These are phyloP conservation scores for Psilopsiagon aurifrons DNA, from an alignment of 2,113 vertebrate species.

Conservation along the genomic window DNA sequence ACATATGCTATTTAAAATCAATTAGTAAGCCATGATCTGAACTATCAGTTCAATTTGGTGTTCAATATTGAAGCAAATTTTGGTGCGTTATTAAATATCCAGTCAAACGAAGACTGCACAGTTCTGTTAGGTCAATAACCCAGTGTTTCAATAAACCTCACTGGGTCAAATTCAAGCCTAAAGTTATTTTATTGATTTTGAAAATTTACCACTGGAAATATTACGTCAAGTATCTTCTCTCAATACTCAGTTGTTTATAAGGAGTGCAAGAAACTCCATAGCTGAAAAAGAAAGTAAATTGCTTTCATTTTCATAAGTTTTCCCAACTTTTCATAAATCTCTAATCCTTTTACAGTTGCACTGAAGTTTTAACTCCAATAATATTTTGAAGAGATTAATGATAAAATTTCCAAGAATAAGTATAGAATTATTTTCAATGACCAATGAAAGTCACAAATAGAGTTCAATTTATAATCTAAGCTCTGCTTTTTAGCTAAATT, in stretches of 20 bases:
- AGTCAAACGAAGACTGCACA: not conserved
- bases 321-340: not conserved
- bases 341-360: not conserved
- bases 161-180: not conserved
- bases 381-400: not conserved
- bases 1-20: not conserved
- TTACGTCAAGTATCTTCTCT: not conserved
- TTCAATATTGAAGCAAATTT: not conserved
- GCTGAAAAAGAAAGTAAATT: not conserved
- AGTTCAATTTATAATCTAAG: not conserved
- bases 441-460: not conserved
- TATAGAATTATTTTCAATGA: not conserved
- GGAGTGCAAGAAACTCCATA: not conserved
- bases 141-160: not conserved
- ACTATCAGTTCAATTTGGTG: not conserved
- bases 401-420: not conserved
- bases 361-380: not conserved
- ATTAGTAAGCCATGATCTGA: not conserved
- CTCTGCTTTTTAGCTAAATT: not conserved
- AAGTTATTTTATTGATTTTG: slow-evolving; percentile 8
- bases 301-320: not conserved
- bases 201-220: not conserved
- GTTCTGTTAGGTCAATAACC: not conserved
- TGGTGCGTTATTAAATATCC: not conserved
- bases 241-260: not conserved